These are phyloP conservation scores for Mesocentrotus franciscanus DNA, from an alignment of 53 echinoderm and acorn worm species.

Conservation along the genomic window DNA sequence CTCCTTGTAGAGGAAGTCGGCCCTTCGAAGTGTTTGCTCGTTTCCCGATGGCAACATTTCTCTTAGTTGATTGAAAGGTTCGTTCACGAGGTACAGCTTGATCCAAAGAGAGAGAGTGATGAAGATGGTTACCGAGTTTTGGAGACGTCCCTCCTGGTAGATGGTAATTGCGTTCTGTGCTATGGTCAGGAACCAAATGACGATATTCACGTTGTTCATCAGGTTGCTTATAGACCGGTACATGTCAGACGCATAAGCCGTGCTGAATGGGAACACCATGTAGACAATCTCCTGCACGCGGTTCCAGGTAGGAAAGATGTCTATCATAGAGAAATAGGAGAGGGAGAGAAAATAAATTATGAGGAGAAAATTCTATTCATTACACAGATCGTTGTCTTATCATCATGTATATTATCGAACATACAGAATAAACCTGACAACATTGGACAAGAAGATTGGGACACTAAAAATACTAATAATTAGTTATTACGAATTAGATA, in stretches of 20 bases:
- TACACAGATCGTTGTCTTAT: background rate
- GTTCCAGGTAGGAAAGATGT: background rate
- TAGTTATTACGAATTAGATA: too few relatives aligned
- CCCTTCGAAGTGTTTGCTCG: background rate
- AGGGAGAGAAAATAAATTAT: background rate
- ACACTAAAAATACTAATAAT: too few relatives aligned
- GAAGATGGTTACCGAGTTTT: slow-evolving; percentile 17
- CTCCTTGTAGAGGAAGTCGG: slow-evolving; percentile 30
- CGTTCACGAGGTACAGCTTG: slow-evolving; percentile 4
- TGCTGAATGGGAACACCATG: background rate
- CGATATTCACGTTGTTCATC: background rate
- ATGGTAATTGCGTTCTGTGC: background rate
- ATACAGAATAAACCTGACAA: background rate
- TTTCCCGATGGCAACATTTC: background rate
- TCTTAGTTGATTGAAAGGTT: background rate
- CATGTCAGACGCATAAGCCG: background rate
- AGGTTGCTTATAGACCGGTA: background rate
- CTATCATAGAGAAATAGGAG: background rate
- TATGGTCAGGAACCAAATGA: background rate
- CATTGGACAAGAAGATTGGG: too few relatives aligned
- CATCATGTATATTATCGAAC: background rate
- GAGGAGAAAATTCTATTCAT: background rate
- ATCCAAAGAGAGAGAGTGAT: background rate
- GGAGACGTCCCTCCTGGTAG: background rate
- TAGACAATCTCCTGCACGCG: background rate